Evolutionary conservation across 2,113 vertebrate genomes (phyloP), one percentile per base, ranked within the genome.

Genomic region (Gymnobelideus leadbeateri): DNA sequence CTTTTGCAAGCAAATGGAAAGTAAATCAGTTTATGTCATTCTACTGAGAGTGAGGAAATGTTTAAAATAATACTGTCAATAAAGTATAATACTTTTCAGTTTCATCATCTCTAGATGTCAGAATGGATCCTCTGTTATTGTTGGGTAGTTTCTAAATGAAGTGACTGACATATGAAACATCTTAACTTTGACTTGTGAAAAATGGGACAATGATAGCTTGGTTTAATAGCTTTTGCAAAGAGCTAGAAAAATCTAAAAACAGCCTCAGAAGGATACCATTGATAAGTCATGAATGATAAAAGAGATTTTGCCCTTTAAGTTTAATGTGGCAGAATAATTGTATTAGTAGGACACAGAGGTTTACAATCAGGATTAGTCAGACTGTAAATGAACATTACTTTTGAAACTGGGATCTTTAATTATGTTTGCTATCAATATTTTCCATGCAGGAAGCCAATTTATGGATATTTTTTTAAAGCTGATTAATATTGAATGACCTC

Each of bases 1-100:
- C 28, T 96, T 98, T 98, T 96, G 37, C 24, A 90, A 28, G 24
- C 51, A 97, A 97, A 97, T 96, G 68, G 93, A 93, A 98, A 96
- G 25, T 95, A 97, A 98, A 97, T 98, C 37, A 93, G 1, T 95
- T 97, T 93, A 55, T 95, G 55, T 23, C 89, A 93, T 92, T 97
- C 96, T 89, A 7, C n/a, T 94, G 93, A 96, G 53, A 97, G 4
- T 43, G 96, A 97, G n/a, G 91, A 49, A 97, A 96, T 92, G 57
- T 95, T 97, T 98, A 96, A 95, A 98, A 97, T 90, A 97, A 92
- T 90, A 51, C 50, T 92, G 28, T 97, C 28, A 21, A 51, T 93
- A 97, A 7, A 53, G 53, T 51, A 93, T 1, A 89, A 26, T 94
- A 55, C 49, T 93, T 98, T 97, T 97, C 25, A 23, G 12, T 97